These are phyloP conservation scores for Lucifuga dentata DNA, from an alignment of 2,113 vertebrate genomes.

Conservation along the genomic window DNA sequence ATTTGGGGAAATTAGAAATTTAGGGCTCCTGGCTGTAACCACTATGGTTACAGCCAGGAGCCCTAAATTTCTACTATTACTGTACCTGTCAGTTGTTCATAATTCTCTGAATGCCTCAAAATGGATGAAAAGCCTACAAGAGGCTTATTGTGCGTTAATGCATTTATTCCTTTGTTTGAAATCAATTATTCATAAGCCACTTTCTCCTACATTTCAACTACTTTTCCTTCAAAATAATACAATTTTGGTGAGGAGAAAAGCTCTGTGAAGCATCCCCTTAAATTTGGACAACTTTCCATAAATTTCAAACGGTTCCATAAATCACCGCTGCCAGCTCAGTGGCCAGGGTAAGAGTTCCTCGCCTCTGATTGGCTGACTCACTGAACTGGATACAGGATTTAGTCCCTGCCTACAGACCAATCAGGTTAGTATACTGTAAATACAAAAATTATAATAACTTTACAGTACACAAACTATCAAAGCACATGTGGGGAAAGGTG, in stretches of 20 bases:
- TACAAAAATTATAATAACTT: conserved; percentile 10
- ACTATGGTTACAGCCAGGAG: conserved; percentile 20
- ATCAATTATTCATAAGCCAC: conserved; percentile 67
- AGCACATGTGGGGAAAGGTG: conserved; percentile 1
- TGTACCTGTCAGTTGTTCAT: conserved; percentile 36
- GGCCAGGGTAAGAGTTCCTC: conserved; percentile 50
- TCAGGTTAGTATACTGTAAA: conserved; percentile 12
- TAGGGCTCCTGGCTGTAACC: no score
- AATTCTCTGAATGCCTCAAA: conserved; percentile 33
- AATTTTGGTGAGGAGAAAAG: conserved; percentile 56
- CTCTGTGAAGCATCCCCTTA: conserved; percentile 75
- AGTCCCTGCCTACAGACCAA: conserved; percentile 27
- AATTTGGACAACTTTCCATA: conserved; percentile 76
- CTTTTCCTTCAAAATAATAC: conserved; percentile 65
- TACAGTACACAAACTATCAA: conserved; percentile 8
- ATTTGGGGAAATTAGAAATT: no score
- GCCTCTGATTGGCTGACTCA: conserved; percentile 58
- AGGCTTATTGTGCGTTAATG: conserved; percentile 57
- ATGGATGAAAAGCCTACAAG: conserved; percentile 32
- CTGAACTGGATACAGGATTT: conserved; percentile 31
- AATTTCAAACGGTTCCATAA: conserved; percentile 72
- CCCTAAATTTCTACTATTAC: conserved; percentile 25
- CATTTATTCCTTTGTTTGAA: conserved; percentile 64
- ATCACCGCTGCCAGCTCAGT: conserved; percentile 65
- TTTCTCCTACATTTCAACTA: conserved; percentile 62